Percentiles rank a stretch among this genome's conserved stretches.
Evolutionary conservation across 2,888 invertebrate species (phyloP).

Genomic region (Nasonia oneida): DNA sequence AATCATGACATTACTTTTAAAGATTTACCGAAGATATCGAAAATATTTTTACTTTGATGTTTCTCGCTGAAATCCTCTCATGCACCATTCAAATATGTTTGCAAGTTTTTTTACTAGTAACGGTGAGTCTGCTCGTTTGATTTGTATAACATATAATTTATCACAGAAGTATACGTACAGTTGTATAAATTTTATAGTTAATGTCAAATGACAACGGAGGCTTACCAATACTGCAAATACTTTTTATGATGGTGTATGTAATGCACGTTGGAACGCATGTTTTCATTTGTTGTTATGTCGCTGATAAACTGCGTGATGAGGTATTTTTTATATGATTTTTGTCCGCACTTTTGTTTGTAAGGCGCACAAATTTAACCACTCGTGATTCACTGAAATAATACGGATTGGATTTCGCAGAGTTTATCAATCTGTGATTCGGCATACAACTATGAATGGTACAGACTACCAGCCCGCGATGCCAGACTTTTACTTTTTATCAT

Average conservation of each 20-base stretch:
- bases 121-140: constrained; percentile 64
- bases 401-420: constrained; percentile 48
- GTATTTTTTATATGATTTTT: constrained; percentile 28
- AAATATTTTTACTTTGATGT: constrained; percentile 69
- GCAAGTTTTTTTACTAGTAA: constrained; percentile 68
- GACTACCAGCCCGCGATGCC: constrained; percentile 59
- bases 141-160: background rate
- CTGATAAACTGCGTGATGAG: constrained; percentile 53
- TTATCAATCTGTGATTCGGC: constrained; percentile 54
- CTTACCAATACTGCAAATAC: constrained; percentile 35
- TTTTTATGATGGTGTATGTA: constrained; percentile 54
- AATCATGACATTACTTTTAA: background rate
- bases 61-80: constrained; percentile 68
- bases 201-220: constrained; percentile 14
- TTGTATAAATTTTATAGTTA: constrained; percentile 23
- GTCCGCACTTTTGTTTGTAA: background rate
- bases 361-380: background rate
- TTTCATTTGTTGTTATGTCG: constrained; percentile 55
- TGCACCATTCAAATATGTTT: constrained; percentile 70
- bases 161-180: background rate
- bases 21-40: constrained; percentile 69
- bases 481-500: constrained; percentile 63
- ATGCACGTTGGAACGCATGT: constrained; percentile 49
- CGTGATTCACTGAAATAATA: background rate
- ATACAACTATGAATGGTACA: constrained; percentile 63